Evolutionary conservation across 2,888 invertebrate species (phyloP), one percentile per base, ranked within the genome.

Genomic region (Dioctria rufipes): DNA sequence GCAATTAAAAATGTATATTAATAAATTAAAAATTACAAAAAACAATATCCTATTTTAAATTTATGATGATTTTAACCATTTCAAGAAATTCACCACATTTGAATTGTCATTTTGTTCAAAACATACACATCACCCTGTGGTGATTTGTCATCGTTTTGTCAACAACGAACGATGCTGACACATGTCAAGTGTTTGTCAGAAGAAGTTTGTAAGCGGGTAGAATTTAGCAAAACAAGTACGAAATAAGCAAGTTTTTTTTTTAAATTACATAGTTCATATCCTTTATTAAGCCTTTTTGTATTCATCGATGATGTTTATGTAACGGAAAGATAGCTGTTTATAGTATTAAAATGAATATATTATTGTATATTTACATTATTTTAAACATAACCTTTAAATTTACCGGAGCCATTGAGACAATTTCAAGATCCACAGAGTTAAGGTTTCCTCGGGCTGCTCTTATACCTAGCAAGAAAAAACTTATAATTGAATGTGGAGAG

Each of bases 401-500:
- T 60, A 51, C 82, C 80, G 82, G 82, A 78, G 71, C 46, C 9
- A 5, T 37, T 11, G 37, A 25, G 3, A 4, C 54, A 25, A 11
- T 51, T 4, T 9, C 25, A 4, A 25, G 13, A 5, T 39, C 54
- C 49, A 9, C 9, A n/a, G n/a, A 25, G 5, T 11, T 25, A 54
- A 75, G 61, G 60, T 60, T 11, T 3, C 71, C 75, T 42, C 58
- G 75, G 37, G 75, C 75, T 3, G 60, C 61, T 13, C n/a, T 75
- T 11, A 25, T 25, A 25, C 9, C 75, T 25, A 3, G 1, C 2
- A 42, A 40, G 3, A 13, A 46, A 5, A 82, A 83, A 42, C 81
- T 89, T 40, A 84, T 89, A 6, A 87, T 88, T 82, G 85, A 86
- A 43, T 91, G 91, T 84, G 86, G 85, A 42, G 90, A 90, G 81